Base-by-base conservation (phyloP, 2,113 vertebrate genomes). In the Tachuris rubrigastra region DNA sequence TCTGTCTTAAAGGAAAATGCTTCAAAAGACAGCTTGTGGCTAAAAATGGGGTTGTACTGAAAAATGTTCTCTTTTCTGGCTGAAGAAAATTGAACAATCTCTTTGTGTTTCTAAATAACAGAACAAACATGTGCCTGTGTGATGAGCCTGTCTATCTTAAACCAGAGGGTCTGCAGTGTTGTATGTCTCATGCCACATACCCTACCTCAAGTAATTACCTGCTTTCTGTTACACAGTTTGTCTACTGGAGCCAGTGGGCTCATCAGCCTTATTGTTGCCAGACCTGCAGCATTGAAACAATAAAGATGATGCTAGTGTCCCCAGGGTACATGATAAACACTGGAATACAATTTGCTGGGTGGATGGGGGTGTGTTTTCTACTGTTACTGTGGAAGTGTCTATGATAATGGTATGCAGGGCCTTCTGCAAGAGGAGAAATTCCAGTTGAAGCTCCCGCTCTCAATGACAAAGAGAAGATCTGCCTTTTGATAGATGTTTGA, bases 111-210 rank as follows among this genome's bases (percentile, higher is more conserved):
- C 46, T 44, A 60, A 66, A 58, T 6, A 33, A n/a, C 58, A 81
- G 49, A 77, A 23, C 8, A 60, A 77, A 23, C 7, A 60, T 3
- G 1, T 6, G 18, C 19, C 33, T 27, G 3, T 17, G 4, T 17
- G 42, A 46, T 23, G 8, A 62, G 19, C 16, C 31, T n/a, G 18
- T 1, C 1, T 10, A 41, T 49, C 59, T 52, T 75, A 72, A 63
- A 30, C 2, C 5, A 42, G 21, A 66, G 9, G 7, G 13, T 33
- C 30, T 74, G n/a, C 44, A 42, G 19, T 9, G 14, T 53, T 73
- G 67, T 22, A n/a, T 83, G 24, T 46, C 63, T 66, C 41, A 10
- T 5, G 0, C 8, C 42, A 49, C 1, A 1, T 8, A 31, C 6
- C 17, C 35, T 35, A 3, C 21, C 39, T 41, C 52, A 63, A 79